Conservation (phyloP, 2,797 vertebrate genomes). For the Acipenser transmontanus region DNA sequence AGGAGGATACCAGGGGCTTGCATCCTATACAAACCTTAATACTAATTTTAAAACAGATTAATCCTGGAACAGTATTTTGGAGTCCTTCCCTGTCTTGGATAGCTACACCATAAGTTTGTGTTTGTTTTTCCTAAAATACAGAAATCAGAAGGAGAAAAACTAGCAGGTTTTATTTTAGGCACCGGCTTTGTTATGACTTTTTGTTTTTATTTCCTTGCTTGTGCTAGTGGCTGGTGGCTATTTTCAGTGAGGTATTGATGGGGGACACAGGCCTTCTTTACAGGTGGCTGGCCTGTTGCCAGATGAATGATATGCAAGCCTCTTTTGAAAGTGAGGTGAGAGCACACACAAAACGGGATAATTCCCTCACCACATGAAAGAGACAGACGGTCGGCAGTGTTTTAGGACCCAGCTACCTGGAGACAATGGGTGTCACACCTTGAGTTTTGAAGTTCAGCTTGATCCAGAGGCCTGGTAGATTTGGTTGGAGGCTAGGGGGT, state of each 20-base stretch:
- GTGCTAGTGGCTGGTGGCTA: too few relatives aligned
- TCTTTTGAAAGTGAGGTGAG: slow-evolving; percentile 42
- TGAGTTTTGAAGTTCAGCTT: slow-evolving; percentile 62
- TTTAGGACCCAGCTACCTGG: slow-evolving; percentile 62
- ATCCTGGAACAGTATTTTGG: too few relatives aligned
- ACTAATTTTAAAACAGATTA: too few relatives aligned
- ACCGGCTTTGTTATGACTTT: too few relatives aligned
- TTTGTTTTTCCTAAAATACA: too few relatives aligned
- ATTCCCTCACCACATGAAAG: slow-evolving; percentile 77
- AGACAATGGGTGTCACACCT: slow-evolving; percentile 68
- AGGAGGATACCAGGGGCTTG: too few relatives aligned
- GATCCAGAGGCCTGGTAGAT: slow-evolving; percentile 70
- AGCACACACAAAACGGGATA: slow-evolving; percentile 40
- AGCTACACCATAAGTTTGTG: too few relatives aligned
- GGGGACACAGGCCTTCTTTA: slow-evolving; percentile 22
- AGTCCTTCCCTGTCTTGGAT: too few relatives aligned
- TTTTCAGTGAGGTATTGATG: background rate
- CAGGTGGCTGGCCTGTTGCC: slow-evolving; percentile 48
- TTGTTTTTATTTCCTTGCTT: too few relatives aligned
- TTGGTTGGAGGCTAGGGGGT: slow-evolving; percentile 2
- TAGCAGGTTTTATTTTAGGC: too few relatives aligned
- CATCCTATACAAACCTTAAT: too few relatives aligned
- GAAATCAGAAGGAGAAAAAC: too few relatives aligned
- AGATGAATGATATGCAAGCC: slow-evolving; percentile 45
- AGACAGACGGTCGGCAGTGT: slow-evolving; percentile 47